Percentiles rank a stretch among this genome's conserved stretches.
Evolutionary conservation across 2,888 invertebrate species (phyloP).

Genomic region (Patella caerulea): DNA sequence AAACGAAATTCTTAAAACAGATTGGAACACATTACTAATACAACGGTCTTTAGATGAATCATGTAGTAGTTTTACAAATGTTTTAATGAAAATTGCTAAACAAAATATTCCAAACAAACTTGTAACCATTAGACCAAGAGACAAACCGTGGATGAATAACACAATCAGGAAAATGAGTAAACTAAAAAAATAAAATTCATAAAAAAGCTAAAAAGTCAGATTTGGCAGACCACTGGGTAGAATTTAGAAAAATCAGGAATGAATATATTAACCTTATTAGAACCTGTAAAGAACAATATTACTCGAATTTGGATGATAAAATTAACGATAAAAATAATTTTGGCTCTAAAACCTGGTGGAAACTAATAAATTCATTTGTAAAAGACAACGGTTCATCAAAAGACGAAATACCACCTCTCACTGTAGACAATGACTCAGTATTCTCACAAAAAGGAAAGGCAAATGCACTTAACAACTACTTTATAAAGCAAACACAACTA

Average conservation of each 20-base stretch:
- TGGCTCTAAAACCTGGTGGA: constrained; percentile 3
- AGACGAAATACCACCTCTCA: constrained; percentile 5
- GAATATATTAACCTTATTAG: constrained; percentile 3
- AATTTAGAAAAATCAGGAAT: constrained; percentile 3
- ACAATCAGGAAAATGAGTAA: background rate
- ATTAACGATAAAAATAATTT: background rate
- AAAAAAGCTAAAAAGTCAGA: constrained; percentile 1
- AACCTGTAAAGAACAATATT: background rate
- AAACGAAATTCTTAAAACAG: constrained; percentile 4
- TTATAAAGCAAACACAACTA: constrained; percentile 2
- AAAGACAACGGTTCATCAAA: background rate
- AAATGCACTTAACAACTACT: constrained; percentile 13
- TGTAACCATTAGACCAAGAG: constrained; percentile 1
- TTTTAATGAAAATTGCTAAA: background rate
- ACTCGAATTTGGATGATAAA: background rate
- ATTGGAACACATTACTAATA: background rate
- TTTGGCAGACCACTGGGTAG: background rate
- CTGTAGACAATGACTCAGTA: background rate
- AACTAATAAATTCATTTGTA: background rate
- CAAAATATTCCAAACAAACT: background rate
- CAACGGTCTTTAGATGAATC: background rate
- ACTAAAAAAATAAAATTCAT: background rate
- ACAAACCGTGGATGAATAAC: constrained; percentile 4
- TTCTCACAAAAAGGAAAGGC: background rate
- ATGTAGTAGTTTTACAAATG: background rate